phyloP scores from a whole-genome alignment of 2,888 invertebrate genomes.

The Lithophane semibrunnea region DNA sequence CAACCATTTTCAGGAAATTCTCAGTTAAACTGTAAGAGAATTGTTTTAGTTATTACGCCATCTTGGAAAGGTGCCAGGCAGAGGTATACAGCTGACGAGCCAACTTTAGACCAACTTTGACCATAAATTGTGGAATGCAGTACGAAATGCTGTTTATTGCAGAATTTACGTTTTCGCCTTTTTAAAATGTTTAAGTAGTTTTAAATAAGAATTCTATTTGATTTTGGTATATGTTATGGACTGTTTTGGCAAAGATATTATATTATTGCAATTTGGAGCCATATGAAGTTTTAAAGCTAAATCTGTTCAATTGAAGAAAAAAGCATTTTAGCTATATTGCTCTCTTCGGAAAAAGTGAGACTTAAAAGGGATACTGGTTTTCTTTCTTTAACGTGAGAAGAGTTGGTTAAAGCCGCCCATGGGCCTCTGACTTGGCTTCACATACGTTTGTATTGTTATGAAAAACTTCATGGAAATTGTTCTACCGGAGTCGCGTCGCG shows the following conservation, averaged over 20 bases:
- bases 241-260: background rate
- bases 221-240: background rate
- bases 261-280: background rate
- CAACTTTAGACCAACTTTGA: slow-evolving; percentile 53
- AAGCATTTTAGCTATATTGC: background rate
- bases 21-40: slow-evolving; percentile 46
- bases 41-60: slow-evolving; percentile 48
- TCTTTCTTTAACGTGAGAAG: no score
- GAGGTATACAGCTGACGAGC: slow-evolving; percentile 61
- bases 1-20: slow-evolving; percentile 44
- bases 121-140: slow-evolving; percentile 62
- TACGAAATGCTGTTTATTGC: slow-evolving; percentile 45
- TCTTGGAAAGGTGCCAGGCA: slow-evolving; percentile 58
- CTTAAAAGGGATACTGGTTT: no score
- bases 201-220: slow-evolving; percentile 8
- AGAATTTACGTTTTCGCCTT: slow-evolving; percentile 24
- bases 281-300: background rate
- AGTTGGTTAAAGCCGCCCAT: no score
- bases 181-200: slow-evolving; percentile 5
- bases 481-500: no score
- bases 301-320: background rate
- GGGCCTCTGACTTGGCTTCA: no score
- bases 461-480: background rate
- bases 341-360: background rate
- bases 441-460: background rate